Evolutionary conservation across 1,140 invertebrate species (phyloP).

Genomic region (Sinella curviseta): DNA sequence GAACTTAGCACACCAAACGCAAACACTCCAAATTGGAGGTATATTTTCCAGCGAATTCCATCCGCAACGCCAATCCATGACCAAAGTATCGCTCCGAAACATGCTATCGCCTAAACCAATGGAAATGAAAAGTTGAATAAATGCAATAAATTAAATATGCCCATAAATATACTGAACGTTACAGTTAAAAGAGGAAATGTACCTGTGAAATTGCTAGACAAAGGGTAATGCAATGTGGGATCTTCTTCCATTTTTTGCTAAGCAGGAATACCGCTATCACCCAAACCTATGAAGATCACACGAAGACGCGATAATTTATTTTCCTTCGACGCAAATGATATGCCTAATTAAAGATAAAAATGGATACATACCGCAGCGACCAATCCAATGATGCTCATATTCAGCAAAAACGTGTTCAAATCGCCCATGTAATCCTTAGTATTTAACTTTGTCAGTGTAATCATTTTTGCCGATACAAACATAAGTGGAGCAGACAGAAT

Average conservation of each 20-base stretch:
- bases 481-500: slow-evolving; percentile 91
- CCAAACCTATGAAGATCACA: slow-evolving; percentile 67
- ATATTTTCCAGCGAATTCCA: slow-evolving; percentile 58
- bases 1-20: slow-evolving; percentile 73
- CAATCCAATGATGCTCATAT: slow-evolving; percentile 75
- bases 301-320: too few species aligned
- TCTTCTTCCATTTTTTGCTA: slow-evolving; percentile 71
- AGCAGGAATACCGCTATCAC: slow-evolving; percentile 73
- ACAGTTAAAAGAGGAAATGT: slow-evolving; percentile 50
- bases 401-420: slow-evolving; percentile 76
- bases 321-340: background rate
- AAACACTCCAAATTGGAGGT: slow-evolving; percentile 72
- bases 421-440: slow-evolving; percentile 71
- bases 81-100: slow-evolving; percentile 70
- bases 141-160: too few species aligned
- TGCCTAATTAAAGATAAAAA: slow-evolving; percentile 33
- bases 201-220: slow-evolving; percentile 79
- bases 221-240: slow-evolving; percentile 80
- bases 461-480: slow-evolving; percentile 92
- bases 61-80: slow-evolving; percentile 58
- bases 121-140: slow-evolving; percentile 49
- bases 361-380: slow-evolving; percentile 64
- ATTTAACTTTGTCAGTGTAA: slow-evolving; percentile 69
- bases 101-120: slow-evolving; percentile 60
- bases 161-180: background rate